Percentiles rank a stretch among this genome's conserved stretches.
Evolutionary conservation across 35 echinoderm and acorn worm genomes (phyloP).

Genomic region (Acanthaster planci): DNA sequence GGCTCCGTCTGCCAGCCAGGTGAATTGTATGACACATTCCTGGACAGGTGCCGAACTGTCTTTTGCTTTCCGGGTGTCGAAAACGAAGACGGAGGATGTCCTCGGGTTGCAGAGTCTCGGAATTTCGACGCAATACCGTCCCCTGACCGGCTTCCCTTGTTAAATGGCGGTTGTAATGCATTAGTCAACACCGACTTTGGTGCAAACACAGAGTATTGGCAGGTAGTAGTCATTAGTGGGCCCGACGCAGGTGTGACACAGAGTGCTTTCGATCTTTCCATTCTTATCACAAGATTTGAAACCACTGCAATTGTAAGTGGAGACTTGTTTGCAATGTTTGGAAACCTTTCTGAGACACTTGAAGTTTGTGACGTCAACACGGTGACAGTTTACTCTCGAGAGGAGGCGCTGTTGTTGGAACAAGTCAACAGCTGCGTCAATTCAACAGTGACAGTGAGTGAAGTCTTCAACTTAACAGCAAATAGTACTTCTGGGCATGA

Average conservation of each 20-base stretch:
- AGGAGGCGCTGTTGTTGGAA: background rate
- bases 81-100: background rate
- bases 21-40: conserved; percentile 63
- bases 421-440: background rate
- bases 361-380: background rate
- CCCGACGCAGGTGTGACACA: background rate
- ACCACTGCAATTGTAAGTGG: background rate
- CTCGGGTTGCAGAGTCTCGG: background rate
- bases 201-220: background rate
- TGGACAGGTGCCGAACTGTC: conserved; percentile 17
- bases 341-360: background rate
- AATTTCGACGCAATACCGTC: background rate
- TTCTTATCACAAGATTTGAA: background rate
- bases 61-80: background rate
- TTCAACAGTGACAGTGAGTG: background rate
- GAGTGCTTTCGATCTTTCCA: background rate
- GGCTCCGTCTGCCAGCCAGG: conserved; percentile 4
- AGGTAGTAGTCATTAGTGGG: background rate
- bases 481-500: background rate
- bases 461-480: background rate
- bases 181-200: background rate
- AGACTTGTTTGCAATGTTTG: background rate
- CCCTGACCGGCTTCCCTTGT: background rate
- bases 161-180: background rate
- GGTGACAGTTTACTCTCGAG: background rate